Base-by-base conservation (phyloP, 2,888 invertebrate genomes). In the Trichogramma dendrolimi region DNA sequence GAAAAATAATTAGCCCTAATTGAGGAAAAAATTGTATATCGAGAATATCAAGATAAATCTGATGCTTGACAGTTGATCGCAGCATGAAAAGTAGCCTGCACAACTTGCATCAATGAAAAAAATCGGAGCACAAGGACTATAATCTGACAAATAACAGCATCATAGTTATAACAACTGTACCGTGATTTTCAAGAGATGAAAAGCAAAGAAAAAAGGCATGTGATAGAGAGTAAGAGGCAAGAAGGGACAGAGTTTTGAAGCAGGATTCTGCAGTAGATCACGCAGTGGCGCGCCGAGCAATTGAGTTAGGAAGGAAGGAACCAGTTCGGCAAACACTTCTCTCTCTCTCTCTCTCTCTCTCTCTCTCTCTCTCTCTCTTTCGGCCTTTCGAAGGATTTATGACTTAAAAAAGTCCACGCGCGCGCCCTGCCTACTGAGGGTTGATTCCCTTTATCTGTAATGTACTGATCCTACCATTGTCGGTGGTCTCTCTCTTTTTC, bases 271-370 rank as follows among this genome's bases (percentile, higher is more conserved):
- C 14, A 75, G 74, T 78, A 77, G 75, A 78, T 77, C 78, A 78
- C 76, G 68, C 67, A 71, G 69, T n/a, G 46, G 47, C 4, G 43
- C 52, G 53, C 71, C 70, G 71, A 73, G 76, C 78, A 78, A 79
- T 79, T 79, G 79, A 79, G 79, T 79, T 79, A 79, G 76, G 77
- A 77, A 78, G 78, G 76, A 78, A 78, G 77, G 77, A 78, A 78
- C 76, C 77, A 78, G 79, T 79, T 79, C 77, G 75, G 78, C 78
- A 79, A 79, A 79, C 78, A 79, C 78, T 77, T 75, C 74, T 74
- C 14, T 14, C 14, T 14, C 14, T 14, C 14, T 14, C 14, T 14
- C 14, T 14, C 14, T 14, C 14, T 14, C 14, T 14, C 14, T 14
- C 14, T 14, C 14, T 14, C 14, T 14, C 14, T 14, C 14, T 14